Percentiles rank a stretch among this genome's conserved stretches.
Evolutionary conservation across 2,113 vertebrate genomes (phyloP).

Genomic region (Castor canadensis): DNA sequence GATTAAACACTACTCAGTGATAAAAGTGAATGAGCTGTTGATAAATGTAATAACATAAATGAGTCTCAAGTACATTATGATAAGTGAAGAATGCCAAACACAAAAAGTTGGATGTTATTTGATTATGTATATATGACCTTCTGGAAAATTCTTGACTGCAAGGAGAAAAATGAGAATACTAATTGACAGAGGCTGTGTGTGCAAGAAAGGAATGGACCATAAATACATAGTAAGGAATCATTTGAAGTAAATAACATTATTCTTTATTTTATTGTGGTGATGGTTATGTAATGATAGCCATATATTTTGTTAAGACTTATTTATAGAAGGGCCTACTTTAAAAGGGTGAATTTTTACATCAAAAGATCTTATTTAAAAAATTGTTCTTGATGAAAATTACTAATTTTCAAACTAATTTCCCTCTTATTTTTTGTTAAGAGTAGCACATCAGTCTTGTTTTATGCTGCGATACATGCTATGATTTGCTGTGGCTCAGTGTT

Average conservation of each 20-base stretch:
- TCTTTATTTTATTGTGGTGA: not conserved
- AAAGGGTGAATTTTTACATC: not conserved
- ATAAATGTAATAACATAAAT: not conserved
- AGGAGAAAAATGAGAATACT: not conserved
- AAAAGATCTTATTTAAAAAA: not conserved
- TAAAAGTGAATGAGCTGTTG: not conserved
- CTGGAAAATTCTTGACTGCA: not conserved
- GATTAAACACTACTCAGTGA: not conserved
- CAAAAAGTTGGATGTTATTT: not conserved
- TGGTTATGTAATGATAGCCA: not conserved
- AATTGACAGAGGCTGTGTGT: not conserved
- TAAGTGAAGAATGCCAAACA: not conserved
- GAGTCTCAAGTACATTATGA: not conserved
- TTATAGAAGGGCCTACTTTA: not conserved
- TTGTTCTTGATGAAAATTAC: not conserved
- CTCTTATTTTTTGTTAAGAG: not conserved
- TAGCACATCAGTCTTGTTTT: not conserved
- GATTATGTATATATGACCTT: not conserved
- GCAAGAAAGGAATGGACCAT: not conserved
- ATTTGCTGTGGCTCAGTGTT: accelerated
- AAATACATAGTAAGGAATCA: not conserved
- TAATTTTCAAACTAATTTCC: not conserved
- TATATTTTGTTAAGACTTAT: not conserved
- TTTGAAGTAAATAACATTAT: not conserved
- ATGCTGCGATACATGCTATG: accelerated